Base-by-base conservation (phyloP, 2,888 invertebrate species). In the Reticulitermes lucifugus region DNA sequence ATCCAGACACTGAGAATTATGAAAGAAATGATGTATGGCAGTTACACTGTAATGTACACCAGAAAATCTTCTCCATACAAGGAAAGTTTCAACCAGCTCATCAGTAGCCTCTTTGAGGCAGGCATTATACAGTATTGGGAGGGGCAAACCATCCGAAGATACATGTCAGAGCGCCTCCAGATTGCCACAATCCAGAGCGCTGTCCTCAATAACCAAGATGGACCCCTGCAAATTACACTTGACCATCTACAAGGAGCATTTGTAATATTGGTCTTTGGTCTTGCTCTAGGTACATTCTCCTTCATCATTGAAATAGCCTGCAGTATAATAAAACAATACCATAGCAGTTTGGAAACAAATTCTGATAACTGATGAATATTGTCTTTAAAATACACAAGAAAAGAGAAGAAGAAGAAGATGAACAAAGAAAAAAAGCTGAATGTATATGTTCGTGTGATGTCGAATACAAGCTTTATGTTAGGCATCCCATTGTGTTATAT, bases 61-160 rank as follows among this genome's bases (percentile, higher is more conserved):
- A 77, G 77, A 12, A 77, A 77, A 25, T 41, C n/a, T n/a, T 77
- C 77, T 6, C 77, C 77, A 22, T 77, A n/a, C n/a, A n/a, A 41
- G 22, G 43, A 46, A 21, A 5, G 5, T 7, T 25, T 77, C 21
- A 77, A 77, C 51, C 46, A 21, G 6, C 4, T 77, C n/a, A 77
- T 77, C 46, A 46, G 46, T 10, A 46, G n/a, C n/a, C 46, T 77
- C 22, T 77, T 46, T 14, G 77, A 77, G 43, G n/a, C 77, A 21
- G 77, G 77, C 41, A 25, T 77, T 4, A 51, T 51, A 22, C 21
- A 7, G 22, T 77, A 46, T 46, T 77, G 77, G 77, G 77, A 77
- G 46, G 77, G n/a, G 1, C 35, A 46, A 6, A 43, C n/a, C 9
- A 35, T 46, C n/a, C 22, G n/a, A n/a, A 41, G 41, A 22, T 5